These are phyloP conservation scores for Caloenas nicobarica DNA, from an alignment of 2,113 vertebrate genomes.

Conservation along the genomic window DNA sequence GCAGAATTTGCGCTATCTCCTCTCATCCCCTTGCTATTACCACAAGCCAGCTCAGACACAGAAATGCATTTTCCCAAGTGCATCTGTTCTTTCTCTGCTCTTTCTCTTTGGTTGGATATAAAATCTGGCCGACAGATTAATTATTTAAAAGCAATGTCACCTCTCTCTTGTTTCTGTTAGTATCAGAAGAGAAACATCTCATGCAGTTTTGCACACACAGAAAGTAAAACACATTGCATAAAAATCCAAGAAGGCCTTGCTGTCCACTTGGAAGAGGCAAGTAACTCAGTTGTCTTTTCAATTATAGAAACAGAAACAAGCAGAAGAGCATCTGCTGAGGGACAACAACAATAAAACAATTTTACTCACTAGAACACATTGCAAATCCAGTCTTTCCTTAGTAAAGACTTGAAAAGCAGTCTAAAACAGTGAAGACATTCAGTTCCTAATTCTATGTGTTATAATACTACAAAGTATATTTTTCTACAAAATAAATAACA, in stretches of 20 bases:
- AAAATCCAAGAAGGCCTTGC: neutral
- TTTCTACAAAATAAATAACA: neutral
- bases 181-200: neutral
- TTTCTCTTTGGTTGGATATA: neutral
- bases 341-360: neutral
- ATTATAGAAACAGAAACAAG: neutral
- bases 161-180: neutral
- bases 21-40: neutral
- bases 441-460: neutral
- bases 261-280: neutral
- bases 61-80: neutral
- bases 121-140: conserved; percentile 1
- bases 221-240: neutral
- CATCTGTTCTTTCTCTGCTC: neutral
- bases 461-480: neutral
- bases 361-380: neutral
- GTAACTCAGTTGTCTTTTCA: neutral
- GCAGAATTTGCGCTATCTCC: neutral
- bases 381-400: neutral
- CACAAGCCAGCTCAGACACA: neutral
- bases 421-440: neutral
- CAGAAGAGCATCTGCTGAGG: neutral
- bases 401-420: neutral
- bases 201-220: neutral
- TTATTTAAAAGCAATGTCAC: neutral